Evolutionary conservation across 2,113 vertebrate genomes (phyloP).

Genomic region (Onychostoma macrolepis): DNA sequence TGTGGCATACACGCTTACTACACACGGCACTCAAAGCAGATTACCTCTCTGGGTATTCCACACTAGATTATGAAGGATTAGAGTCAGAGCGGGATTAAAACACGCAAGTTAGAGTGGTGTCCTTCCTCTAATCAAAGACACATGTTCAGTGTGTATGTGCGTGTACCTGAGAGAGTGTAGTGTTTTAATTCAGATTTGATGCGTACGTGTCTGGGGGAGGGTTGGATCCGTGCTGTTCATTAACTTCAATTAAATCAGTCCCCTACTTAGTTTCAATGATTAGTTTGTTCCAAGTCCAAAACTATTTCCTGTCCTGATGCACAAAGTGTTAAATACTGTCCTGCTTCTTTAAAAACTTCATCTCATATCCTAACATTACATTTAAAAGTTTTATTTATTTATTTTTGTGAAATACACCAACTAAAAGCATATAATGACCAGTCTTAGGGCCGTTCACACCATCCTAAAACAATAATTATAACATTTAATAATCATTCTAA

Average conservation of each 20-base stretch:
- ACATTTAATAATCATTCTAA: background rate
- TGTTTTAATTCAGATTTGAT: conserved; percentile 38
- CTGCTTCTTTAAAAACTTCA: background rate
- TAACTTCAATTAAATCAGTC: background rate
- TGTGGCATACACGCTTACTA: background rate
- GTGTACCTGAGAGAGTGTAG: conserved; percentile 19
- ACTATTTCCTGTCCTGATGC: background rate
- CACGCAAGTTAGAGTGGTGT: conserved; percentile 52
- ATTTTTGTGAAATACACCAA: background rate
- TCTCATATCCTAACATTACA: background rate
- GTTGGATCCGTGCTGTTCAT: background rate
- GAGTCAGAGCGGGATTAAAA: conserved; percentile 58
- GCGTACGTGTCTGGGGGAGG: background rate
- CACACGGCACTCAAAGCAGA: conserved; percentile 72
- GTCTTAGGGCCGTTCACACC: background rate
- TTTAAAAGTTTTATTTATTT: background rate
- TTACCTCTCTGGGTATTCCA: conserved; percentile 69
- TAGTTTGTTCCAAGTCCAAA: background rate
- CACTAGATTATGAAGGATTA: conserved; percentile 60
- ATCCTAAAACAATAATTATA: background rate
- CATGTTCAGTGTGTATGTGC: conserved; percentile 27
- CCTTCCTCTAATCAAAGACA: conserved; percentile 57
- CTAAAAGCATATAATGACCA: background rate
- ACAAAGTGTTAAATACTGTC: too few species aligned
- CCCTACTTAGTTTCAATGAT: background rate